phyloP scores from a whole-genome alignment of 37 sponge, comb jelly and placozoan species.

The Agelas oroides region DNA sequence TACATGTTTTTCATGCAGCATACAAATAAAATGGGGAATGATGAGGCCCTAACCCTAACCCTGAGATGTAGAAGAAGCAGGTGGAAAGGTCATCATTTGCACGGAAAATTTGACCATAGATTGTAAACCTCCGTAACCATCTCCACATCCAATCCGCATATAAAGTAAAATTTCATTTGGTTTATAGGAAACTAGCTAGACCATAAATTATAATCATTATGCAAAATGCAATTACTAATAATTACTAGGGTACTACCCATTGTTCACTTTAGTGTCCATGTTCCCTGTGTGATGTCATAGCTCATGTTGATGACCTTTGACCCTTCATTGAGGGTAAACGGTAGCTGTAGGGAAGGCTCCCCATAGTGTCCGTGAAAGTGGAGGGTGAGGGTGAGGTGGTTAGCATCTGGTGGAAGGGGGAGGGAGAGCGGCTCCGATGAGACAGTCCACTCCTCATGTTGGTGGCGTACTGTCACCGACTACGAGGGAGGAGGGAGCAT shows the following conservation, averaged over 20 bases:
- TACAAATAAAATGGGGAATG: too few species aligned
- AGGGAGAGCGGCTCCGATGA: constrained; percentile 17
- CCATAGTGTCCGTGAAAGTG: constrained; percentile 84
- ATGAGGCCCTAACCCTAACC: too few species aligned
- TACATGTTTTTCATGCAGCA: too few species aligned
- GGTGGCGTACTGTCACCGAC: constrained; percentile 10
- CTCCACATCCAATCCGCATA: too few species aligned
- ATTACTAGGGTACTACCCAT: too few species aligned
- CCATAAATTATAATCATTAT: neutral
- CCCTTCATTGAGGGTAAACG: constrained; percentile 1
- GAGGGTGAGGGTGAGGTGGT: constrained; percentile 20
- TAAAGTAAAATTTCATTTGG: too few species aligned
- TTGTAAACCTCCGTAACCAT: too few species aligned
- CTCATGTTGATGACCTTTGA: constrained; percentile 2
- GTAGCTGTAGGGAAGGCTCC: constrained; percentile 57
- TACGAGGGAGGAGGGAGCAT: neutral
- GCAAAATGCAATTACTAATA: too few species aligned
- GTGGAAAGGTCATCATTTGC: constrained; percentile 85
- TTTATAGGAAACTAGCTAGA: too few species aligned
- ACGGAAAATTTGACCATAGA: too few species aligned
- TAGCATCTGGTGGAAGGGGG: constrained; percentile 21
- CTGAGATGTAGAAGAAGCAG: constrained; percentile 30
- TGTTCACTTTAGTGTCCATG: too few species aligned
- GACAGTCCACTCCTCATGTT: neutral
- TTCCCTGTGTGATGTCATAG: neutral